A percentile compares a stretch with the other conserved stretches of the same genome.
These are phyloP conservation scores for Mesochorus sp. DNA, from an alignment of 2,888 invertebrate species.

Conservation along the genomic window DNA sequence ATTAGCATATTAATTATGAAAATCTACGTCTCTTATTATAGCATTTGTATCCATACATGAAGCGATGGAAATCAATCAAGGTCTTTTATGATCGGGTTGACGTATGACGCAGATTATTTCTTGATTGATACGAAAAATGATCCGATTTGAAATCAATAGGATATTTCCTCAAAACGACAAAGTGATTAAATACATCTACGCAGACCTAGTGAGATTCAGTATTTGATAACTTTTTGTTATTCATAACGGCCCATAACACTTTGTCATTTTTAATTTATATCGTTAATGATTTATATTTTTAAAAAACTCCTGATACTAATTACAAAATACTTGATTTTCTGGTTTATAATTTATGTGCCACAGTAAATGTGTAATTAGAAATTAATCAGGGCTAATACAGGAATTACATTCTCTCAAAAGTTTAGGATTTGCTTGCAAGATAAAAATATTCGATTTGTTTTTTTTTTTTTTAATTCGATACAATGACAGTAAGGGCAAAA, in stretches of 20 bases:
- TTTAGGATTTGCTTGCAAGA: slow-evolving; percentile 1
- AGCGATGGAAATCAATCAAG: slow-evolving; percentile 65
- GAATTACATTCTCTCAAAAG: slow-evolving; percentile 5
- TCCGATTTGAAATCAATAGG: slow-evolving; percentile 69
- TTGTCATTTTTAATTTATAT: slow-evolving; percentile 45
- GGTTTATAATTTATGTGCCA: slow-evolving; percentile 44
- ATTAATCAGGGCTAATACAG: slow-evolving; percentile 55
- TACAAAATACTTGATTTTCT: slow-evolving; percentile 70
- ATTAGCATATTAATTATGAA: slow-evolving; percentile 69
- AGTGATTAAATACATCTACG: slow-evolving; percentile 64
- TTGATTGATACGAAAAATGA: slow-evolving; percentile 26
- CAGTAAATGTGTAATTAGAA: slow-evolving; percentile 67
- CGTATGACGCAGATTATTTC: slow-evolving; percentile 26
- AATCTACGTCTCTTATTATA: slow-evolving; percentile 68
- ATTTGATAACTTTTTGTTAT: slow-evolving; percentile 49
- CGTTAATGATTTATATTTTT: slow-evolving; percentile 43
- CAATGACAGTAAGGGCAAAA: neutral
- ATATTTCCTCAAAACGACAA: slow-evolving; percentile 56
- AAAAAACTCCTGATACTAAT: slow-evolving; percentile 56
- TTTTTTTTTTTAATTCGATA: neutral
- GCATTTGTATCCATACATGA: slow-evolving; percentile 73
- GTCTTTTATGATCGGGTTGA: slow-evolving; percentile 47
- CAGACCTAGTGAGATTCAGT: slow-evolving; percentile 72
- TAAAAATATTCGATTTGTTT: slow-evolving; percentile 22
- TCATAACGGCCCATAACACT: slow-evolving; percentile 31